Conservation (phyloP, 1,140 invertebrate species). For the Hormaphis cornu region DNA sequence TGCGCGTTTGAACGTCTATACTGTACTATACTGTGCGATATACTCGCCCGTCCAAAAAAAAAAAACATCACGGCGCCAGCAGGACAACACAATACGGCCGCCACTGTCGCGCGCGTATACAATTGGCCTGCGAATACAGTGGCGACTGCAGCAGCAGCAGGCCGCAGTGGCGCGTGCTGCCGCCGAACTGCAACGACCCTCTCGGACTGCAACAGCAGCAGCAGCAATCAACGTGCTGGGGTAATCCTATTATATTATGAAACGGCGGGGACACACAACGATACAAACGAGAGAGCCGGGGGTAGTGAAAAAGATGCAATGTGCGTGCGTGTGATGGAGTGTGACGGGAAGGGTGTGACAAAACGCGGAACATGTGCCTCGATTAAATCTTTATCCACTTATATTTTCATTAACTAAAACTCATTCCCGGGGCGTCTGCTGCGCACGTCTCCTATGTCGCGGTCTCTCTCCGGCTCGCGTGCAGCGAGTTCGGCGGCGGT, state of each 20-base stretch:
- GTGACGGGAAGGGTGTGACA: neutral
- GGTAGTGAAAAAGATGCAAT: neutral
- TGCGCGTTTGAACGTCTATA: no score
- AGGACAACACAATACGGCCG: no score
- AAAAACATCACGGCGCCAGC: no score
- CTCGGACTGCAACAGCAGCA: no score
- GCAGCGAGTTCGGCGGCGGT: neutral
- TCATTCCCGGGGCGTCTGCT: constrained; percentile 17
- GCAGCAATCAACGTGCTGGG: neutral
- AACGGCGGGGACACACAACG: neutral
- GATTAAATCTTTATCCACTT: constrained; percentile 33
- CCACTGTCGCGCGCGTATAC: no score
- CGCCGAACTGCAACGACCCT: neutral
- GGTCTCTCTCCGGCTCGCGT: neutral
- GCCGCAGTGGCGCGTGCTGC: neutral
- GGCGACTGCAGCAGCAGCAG: no score
- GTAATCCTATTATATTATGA: neutral
- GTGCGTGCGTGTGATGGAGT: neutral
- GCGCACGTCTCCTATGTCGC: neutral
- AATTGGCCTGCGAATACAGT: no score
- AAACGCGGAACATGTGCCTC: constrained; percentile 2
- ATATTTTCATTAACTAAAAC: constrained; percentile 33
- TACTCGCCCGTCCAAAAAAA: no score
- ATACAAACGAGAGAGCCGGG: neutral
- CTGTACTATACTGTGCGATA: no score